Base-by-base conservation (phyloP, 2,888 invertebrate species). In the Idaea aversata region DNA sequence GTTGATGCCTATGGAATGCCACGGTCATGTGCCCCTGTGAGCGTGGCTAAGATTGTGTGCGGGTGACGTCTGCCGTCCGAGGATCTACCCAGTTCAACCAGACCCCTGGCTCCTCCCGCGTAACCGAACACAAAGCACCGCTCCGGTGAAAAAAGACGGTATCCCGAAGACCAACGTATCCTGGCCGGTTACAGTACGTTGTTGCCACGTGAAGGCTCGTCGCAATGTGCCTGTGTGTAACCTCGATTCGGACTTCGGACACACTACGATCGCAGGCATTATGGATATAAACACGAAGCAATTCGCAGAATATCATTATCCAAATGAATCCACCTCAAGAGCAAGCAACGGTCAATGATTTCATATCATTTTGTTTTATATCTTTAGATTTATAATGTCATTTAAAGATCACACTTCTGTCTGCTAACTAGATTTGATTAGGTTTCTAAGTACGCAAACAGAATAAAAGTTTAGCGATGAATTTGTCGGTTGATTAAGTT, bases 221-320 rank as follows among this genome's bases (percentile, higher is more conserved):
- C 79, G 77, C 73, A 74, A 75, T 82, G 80, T 75, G 83, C 82
- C 78, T 86, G 90, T 89, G 90, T 91, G 90, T 90, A 92, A 89
- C 92, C 92, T 90, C 92, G 89, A 88, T 92, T 90, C 87, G 88
- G 88, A 88, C 90, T 91, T 90, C 86, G 87, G 88, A 88, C 91
- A 90, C 87, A 88, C 88, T 80, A 84, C 82, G 81, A 84, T 78
- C 82, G 79, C 82, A 82, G 76, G 84, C 84, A 88, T 90, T 90
- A 90, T 91, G 85, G 88, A 84, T 86, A 90, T 90, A 89, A 89
- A 88, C 89, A 88, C 84, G 80, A 86, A 86, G 90, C 90, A 90
- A 89, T 91, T 90, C 88, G 89, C 88, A 82, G 90, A 90, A 91
- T 88, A 91, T 88, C 87, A 91, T 91, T 90, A 90, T 87, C 85